Base-by-base conservation (phyloP, 2,888 invertebrate genomes). In the Mesoligia furuncula region DNA sequence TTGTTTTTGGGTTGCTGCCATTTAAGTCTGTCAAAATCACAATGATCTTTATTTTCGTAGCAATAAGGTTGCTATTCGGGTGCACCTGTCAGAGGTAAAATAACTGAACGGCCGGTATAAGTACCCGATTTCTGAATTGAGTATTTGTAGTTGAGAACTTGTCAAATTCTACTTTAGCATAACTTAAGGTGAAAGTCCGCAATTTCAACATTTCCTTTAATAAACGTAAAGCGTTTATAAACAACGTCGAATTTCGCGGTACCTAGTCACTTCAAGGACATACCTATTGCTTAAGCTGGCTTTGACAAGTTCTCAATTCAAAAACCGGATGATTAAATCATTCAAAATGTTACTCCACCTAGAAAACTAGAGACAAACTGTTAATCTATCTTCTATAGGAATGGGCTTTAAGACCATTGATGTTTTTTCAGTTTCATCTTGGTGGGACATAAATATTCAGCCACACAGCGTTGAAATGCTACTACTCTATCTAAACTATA, bases 401-500 rank as follows among this genome's bases (percentile, higher is more conserved):
- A 31, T 65, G 27, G n/a, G 20, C 42, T 45, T 45, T 24, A 31
- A 20, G 7, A 65, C 39, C 9, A 42, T 65, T 27, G 27, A 42
- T 2, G 6, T 68, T 51, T 24, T 36, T 3, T 15, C 31, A 36
- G 6, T n/a, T 36, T 36, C 6, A 17, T 54, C 51, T 36, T 24
- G 36, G 17, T 31, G 31, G 17, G 36, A 15, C 9, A 15, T 27
- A 31, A 24, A 36, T 36, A 54, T 54, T n/a, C 7, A 69, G 68
- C 24, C 5, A 61, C 17, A 48, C 17, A 72, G n/a, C 20, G 9
- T 39, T 64, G 11, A 54, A 64, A 61, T 15, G 54, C 24, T 24
- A 45, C 54, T 45, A 36, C 27, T 24, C 27, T n/a, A 20, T 1
- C 1, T 73, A 61, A 82, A 66, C 59, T 70, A 79, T 72, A 59